Base-by-base conservation (phyloP, 2,888 invertebrate genomes). In the Watsonalla binaria region DNA sequence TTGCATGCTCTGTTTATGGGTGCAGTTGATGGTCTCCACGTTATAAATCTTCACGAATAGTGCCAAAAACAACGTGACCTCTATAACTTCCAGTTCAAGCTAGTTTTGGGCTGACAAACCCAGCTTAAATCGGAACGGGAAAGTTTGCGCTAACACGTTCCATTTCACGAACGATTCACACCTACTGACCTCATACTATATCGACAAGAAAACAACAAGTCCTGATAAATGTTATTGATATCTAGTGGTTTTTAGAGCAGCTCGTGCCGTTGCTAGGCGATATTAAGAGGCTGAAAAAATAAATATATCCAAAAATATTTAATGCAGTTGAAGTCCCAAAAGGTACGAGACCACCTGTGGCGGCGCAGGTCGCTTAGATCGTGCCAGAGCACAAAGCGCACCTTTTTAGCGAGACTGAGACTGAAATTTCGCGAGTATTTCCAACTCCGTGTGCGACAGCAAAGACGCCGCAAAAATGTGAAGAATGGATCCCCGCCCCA, bases 1-100 rank as follows among this genome's bases (percentile, higher is more conserved):
- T 70, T 65, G 74, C 76, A 74, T 78, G 78, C 79, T 76, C 80
- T 78, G 82, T 88, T 86, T 86, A 87, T 84, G 86, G 84, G 85
- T 83, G 84, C 80, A 82, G 76, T 84, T 84, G 86, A 85, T 84
- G 80, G 78, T 78, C 72, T 70, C 71, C 66, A 68, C 70, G 66
- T 76, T 81, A 85, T 88, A 89, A 88, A 88, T 88, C 80, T 72
- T 73, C 66, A 69, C 75, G 78, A 72, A 72, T 69, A 68, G 76
- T 80, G 81, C 82, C 80, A 80, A 83, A 82, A 84, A 83, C 80
- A 80, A 78, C 75, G 74, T 68, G 74, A 70, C 72, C 76, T 70
- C 74, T 65, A 77, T 67, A 72, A 70, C 72, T 77, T 70, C 70
- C 65, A 61, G 68, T 66, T 69, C 66, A 60, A 65, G 65, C 70